These are phyloP conservation scores for Dermatemys mawii DNA, from an alignment of 2,113 vertebrate species.

Conservation along the genomic window DNA sequence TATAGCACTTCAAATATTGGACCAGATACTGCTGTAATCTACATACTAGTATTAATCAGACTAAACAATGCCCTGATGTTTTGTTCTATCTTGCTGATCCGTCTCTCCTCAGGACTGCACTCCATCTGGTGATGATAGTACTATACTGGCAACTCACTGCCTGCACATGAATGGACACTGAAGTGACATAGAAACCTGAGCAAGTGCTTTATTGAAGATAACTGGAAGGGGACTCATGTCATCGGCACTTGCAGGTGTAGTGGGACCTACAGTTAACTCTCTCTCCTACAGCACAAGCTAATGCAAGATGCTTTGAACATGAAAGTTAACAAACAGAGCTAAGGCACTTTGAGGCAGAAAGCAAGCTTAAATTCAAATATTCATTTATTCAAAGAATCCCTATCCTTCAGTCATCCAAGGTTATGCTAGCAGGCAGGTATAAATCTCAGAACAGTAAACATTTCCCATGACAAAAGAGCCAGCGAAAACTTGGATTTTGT, in stretches of 20 bases:
- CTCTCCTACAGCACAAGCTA: background rate
- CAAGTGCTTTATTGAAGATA: background rate
- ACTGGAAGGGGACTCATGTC: background rate
- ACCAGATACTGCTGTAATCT: background rate
- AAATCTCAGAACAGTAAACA: too few species aligned
- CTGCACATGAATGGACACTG: background rate
- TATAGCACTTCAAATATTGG: background rate
- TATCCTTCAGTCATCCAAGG: background rate
- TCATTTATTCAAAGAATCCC: background rate
- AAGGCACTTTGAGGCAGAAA: background rate
- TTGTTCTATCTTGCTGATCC: too few species aligned
- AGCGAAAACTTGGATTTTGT: background rate
- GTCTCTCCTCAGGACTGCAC: background rate
- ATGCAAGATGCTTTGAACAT: background rate
- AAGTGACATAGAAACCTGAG: background rate
- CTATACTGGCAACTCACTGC: background rate
- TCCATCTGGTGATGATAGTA: fast-evolving
- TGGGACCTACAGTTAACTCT: background rate
- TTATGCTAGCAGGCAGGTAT: too few species aligned
- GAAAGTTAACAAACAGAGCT: background rate
- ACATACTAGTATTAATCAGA: background rate
- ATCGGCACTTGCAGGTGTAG: background rate
- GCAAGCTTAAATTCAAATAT: background rate
- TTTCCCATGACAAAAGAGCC: background rate
- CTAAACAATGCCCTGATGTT: background rate